Conservation (phyloP, 35 echinoderm and acorn worm genomes). For the Ophiothrix spiculata region DNA sequence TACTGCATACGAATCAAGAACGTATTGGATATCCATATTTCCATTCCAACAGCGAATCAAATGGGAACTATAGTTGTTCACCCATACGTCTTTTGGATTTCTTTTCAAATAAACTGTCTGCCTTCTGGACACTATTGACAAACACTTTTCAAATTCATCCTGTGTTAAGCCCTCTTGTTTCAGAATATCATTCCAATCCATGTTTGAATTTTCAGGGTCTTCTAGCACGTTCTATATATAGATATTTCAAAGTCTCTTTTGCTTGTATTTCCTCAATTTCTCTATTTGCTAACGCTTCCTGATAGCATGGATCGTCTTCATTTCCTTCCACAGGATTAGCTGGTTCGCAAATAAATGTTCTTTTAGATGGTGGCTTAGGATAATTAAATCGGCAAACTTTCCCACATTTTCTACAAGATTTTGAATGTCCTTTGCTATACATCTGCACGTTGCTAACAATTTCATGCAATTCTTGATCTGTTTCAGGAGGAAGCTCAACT, state of each 20-base stretch:
- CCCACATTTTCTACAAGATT: conserved; percentile 48
- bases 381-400: conserved; percentile 50
- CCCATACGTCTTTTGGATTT: conserved; percentile 45
- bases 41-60: conserved; percentile 62
- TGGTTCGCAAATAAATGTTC: conserved; percentile 42
- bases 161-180: conserved; percentile 24
- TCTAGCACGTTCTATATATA: not conserved
- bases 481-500: conserved; percentile 13
- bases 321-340: not conserved
- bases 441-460: conserved; percentile 40
- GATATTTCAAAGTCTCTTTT: conserved; percentile 21
- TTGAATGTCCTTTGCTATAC: conserved; percentile 55
- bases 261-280: not conserved
- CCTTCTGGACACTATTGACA: not conserved
- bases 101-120: conserved; percentile 29
- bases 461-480: conserved; percentile 47
- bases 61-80: conserved; percentile 58
- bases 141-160: conserved; percentile 32
- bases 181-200: conserved; percentile 26
- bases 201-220: not conserved
- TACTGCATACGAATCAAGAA: conserved; percentile 48
- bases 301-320: not conserved
- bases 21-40: conserved; percentile 65
- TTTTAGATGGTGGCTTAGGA: conserved; percentile 37
- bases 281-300: not conserved